Evolutionary conservation across 2,888 invertebrate genomes (phyloP).

Genomic region (Thymelicus acteon): DNA sequence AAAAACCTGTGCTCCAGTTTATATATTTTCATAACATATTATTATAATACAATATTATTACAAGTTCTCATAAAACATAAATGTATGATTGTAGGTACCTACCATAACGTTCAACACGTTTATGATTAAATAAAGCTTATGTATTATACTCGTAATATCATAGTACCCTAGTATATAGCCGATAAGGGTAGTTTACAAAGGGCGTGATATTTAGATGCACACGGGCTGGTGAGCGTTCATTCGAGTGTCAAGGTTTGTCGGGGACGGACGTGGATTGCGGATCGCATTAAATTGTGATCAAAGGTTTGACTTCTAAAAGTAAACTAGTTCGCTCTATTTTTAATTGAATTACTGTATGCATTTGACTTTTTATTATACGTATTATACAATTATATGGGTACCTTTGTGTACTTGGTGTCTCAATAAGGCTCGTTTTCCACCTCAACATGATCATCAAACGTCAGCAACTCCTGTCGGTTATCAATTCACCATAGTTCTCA

Average conservation of each 20-base stretch:
- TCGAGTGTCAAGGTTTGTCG: slow-evolving; percentile 51
- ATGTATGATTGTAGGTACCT: too few species aligned
- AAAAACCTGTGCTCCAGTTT: too few species aligned
- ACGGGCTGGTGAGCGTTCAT: slow-evolving; percentile 52
- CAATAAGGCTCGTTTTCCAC: neutral
- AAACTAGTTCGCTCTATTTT: neutral
- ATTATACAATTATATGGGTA: too few species aligned
- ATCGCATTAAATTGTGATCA: slow-evolving; percentile 39
- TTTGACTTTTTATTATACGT: neutral
- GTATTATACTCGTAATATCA: too few species aligned
- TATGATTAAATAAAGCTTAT: too few species aligned
- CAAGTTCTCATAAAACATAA: too few species aligned
- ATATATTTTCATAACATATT: too few species aligned
- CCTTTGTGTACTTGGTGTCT: neutral
- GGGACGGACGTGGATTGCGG: slow-evolving; percentile 50
- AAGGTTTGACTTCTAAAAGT: slow-evolving; percentile 39
- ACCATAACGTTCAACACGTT: too few species aligned
- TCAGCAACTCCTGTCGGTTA: slow-evolving; percentile 19
- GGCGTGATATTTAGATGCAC: slow-evolving; percentile 56
- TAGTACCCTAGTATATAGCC: neutral
- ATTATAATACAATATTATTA: too few species aligned
- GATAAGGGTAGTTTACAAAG: slow-evolving; percentile 59
- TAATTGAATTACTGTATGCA: neutral
- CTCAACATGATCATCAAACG: neutral
- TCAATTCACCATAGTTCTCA: slow-evolving; percentile 25